These are phyloP conservation scores for Apteryx owenii DNA, from an alignment of 2,113 vertebrate species.

Conservation along the genomic window DNA sequence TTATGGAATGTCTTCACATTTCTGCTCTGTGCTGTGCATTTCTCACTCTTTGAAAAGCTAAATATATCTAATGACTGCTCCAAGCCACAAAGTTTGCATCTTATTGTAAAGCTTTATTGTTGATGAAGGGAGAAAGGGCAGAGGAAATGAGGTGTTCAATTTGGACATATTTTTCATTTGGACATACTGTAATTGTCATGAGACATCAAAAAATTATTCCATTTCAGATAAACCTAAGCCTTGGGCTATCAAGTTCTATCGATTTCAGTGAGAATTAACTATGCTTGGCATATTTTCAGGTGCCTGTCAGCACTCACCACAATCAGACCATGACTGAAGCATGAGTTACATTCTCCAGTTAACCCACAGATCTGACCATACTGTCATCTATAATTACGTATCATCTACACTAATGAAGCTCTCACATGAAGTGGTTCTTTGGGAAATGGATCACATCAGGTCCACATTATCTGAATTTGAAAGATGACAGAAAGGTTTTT, in stretches of 20 bases:
- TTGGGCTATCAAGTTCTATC: not conserved
- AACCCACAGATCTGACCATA: not conserved
- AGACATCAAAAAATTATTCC: not conserved
- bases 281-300: not conserved
- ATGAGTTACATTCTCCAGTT: rapidly evolving
- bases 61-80: not conserved
- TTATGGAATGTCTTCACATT: not conserved
- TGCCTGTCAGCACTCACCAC: not conserved
- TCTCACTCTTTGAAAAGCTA: not conserved
- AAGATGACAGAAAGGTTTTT: not conserved
- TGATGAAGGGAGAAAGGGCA: not conserved
- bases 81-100: not conserved
- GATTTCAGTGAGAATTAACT: not conserved
- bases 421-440: not conserved
- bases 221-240: not conserved
- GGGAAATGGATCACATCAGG: not conserved
- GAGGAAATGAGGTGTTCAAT: not conserved
- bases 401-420: rapidly evolving
- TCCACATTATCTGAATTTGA: not conserved
- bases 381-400: not conserved
- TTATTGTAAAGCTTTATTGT: not conserved
- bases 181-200: not conserved
- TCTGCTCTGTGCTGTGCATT: not conserved
- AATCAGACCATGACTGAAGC: not conserved
- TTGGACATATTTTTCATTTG: not conserved